phyloP scores from a whole-genome alignment of 2,888 invertebrate genomes.

The Pyralis farinalis region DNA sequence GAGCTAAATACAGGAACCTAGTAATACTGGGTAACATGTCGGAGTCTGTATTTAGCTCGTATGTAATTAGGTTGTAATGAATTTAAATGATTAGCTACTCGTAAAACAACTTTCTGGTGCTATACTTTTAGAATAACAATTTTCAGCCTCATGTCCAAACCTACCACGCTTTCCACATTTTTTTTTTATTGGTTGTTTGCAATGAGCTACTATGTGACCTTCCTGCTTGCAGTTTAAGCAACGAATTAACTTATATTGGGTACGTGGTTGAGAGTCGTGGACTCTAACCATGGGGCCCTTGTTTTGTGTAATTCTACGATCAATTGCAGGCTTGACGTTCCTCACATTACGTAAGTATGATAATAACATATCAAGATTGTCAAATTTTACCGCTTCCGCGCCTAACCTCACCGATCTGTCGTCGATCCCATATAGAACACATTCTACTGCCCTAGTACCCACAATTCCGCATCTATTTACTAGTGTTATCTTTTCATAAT shows the following conservation, averaged over 20 bases:
- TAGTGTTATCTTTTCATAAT: constrained; percentile 3
- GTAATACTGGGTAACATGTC: too few relatives aligned
- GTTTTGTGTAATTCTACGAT: background rate
- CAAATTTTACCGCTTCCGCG: constrained; percentile 3
- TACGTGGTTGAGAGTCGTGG: background rate
- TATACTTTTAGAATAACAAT: background rate
- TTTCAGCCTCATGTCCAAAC: background rate
- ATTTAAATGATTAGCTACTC: too few relatives aligned
- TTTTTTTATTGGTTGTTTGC: background rate
- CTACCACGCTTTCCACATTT: background rate
- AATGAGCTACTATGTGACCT: background rate
- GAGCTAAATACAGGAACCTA: too few relatives aligned
- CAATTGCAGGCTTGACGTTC: background rate
- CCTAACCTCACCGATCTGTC: constrained; percentile 11
- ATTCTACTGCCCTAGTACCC: constrained; percentile 15
- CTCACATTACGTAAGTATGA: background rate
- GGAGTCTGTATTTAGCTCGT: too few relatives aligned
- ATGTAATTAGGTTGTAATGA: too few relatives aligned
- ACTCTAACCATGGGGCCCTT: background rate
- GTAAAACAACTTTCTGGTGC: background rate
- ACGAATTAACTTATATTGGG: background rate
- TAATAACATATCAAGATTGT: background rate
- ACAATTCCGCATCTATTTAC: background rate
- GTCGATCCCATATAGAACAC: constrained; percentile 12
- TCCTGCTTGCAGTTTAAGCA: constrained; percentile 1